Evolutionary conservation across 2,797 vertebrate genomes (phyloP).

Genomic region (Gallinago stenura): DNA sequence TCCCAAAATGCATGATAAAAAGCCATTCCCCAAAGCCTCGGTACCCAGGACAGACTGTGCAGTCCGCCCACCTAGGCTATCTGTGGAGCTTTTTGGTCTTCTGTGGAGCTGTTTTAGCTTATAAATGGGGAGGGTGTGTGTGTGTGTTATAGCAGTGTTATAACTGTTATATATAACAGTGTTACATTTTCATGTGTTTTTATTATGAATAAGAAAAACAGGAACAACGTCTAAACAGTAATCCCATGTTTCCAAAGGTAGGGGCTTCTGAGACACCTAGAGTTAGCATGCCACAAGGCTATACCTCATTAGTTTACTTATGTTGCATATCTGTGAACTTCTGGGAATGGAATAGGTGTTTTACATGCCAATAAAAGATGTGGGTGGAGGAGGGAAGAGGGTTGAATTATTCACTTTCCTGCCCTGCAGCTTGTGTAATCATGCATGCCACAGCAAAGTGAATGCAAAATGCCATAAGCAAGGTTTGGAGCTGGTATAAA

Average conservation of each 20-base stretch:
- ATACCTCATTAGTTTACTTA: slow-evolving; percentile 20
- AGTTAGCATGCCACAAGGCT: not conserved
- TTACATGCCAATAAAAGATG: slow-evolving; percentile 4
- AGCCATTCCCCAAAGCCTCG: not conserved
- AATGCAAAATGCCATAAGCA: slow-evolving; percentile 19
- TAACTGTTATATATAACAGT: not conserved
- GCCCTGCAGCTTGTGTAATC: slow-evolving; percentile 39
- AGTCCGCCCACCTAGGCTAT: not conserved
- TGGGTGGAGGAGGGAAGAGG: not conserved
- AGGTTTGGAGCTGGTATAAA: not conserved
- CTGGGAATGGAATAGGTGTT: not conserved
- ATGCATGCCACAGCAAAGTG: not conserved
- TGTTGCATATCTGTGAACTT: not conserved
- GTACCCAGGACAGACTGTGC: not conserved
- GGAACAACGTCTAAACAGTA: not conserved
- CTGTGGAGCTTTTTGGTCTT: not conserved
- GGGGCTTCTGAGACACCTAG: not conserved
- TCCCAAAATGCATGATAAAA: not conserved
- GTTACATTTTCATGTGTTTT: not conserved
- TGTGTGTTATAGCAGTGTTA: no score
- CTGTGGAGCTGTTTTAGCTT: not conserved
- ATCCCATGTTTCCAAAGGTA: not conserved
- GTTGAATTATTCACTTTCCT: slow-evolving; percentile 27
- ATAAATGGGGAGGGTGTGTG: not conserved
- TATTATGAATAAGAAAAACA: not conserved